phyloP scores from a whole-genome alignment of 1,140 invertebrate species.

The Atta colombica region DNA sequence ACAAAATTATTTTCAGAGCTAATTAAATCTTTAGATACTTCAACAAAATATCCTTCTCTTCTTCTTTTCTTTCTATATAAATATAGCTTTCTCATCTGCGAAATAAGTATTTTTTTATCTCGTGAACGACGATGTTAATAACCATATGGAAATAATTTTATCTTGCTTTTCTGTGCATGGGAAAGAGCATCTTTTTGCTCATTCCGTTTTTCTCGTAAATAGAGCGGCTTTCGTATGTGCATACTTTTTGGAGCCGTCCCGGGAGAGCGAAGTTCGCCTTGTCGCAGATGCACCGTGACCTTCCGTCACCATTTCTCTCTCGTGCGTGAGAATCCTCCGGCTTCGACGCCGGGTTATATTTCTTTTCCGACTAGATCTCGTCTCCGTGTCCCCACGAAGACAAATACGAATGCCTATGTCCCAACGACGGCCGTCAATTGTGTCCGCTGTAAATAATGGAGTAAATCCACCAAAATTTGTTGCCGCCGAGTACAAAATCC shows the following conservation, averaged over 20 bases:
- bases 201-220: not conserved
- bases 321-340: slow-evolving; percentile 33
- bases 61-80: not conserved
- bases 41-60: too few species aligned
- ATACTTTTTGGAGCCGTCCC: slow-evolving; percentile 7
- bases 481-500: not conserved
- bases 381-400: slow-evolving; percentile 11
- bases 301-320: slow-evolving; percentile 19
- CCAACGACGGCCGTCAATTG: slow-evolving; percentile 35
- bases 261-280: slow-evolving; percentile 22
- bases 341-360: slow-evolving; percentile 35
- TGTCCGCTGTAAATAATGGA: slow-evolving; percentile 40
- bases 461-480: slow-evolving; percentile 45
- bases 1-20: too few species aligned
- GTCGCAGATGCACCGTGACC: slow-evolving; percentile 38
- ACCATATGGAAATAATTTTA: not conserved
- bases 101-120: not conserved
- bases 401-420: slow-evolving; percentile 26
- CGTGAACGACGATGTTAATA: not conserved
- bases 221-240: not conserved
- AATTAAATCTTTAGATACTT: too few species aligned
- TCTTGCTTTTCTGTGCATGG: not conserved
- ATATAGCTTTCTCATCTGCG: not conserved
- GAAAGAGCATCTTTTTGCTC: not conserved
- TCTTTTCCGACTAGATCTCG: slow-evolving; percentile 30